Conservation (phyloP, 1,140 invertebrate genomes). For the Stenopsyche tienmushanensis region DNA sequence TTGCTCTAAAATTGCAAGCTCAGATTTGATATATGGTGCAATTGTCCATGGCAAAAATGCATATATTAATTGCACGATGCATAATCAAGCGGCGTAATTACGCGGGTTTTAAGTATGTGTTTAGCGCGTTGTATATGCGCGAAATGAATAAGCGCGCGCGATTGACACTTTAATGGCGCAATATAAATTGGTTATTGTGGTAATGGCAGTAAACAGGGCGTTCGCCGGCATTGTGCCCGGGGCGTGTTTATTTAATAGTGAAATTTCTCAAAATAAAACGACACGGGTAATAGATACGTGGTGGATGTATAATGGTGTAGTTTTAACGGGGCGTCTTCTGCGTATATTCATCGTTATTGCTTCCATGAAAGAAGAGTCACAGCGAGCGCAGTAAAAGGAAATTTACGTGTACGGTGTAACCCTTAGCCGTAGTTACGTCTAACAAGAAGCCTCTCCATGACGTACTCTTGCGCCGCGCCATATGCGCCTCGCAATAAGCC, state of each 20-base stretch:
- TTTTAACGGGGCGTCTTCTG: constrained; percentile 28
- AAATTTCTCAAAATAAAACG: not conserved
- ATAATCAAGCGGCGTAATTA: too few species aligned
- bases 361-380: constrained; percentile 41
- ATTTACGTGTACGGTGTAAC: constrained; percentile 41
- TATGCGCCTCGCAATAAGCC: constrained; percentile 21
- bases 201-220: too few species aligned
- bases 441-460: constrained; percentile 38
- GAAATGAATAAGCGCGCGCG: too few species aligned
- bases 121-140: too few species aligned
- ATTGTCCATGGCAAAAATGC: not conserved
- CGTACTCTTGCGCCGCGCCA: constrained; percentile 32
- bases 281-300: not conserved
- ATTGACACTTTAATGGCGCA: too few species aligned
- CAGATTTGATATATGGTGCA: too few species aligned
- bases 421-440: constrained; percentile 42
- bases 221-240: not conserved
- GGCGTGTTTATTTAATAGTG: constrained; percentile 10
- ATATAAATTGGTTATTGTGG: too few species aligned
- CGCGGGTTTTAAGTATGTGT: too few species aligned
- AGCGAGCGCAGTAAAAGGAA: constrained; percentile 40
- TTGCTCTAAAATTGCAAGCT: too few species aligned
- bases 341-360: constrained; percentile 41
- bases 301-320: constrained; percentile 19
- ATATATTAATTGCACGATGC: too few species aligned